Percentiles rank a stretch among this genome's conserved stretches.
Conservation (phyloP, 2,888 invertebrate species). For the Thyatira batis region DNA sequence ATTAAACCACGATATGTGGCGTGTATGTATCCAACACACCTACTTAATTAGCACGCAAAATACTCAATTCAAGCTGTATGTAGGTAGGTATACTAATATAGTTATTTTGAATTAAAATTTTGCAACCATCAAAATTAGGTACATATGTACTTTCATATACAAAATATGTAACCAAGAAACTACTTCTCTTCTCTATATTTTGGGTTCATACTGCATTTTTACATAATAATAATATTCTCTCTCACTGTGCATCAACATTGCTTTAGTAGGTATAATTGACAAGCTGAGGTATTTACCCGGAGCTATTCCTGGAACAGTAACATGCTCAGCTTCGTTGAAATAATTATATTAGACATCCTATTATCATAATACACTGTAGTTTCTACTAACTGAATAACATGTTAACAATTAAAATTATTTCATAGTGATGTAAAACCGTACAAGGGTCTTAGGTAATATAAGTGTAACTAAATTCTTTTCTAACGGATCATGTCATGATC, state of each 20-base stretch:
- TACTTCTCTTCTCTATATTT: too few species aligned
- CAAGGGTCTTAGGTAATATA: background rate
- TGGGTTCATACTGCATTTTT: background rate
- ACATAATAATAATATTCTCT: background rate
- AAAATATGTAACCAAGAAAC: too few species aligned
- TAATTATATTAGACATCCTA: background rate
- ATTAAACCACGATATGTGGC: too few species aligned
- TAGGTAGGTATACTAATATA: too few species aligned
- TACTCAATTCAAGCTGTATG: too few species aligned
- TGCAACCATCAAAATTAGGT: too few species aligned
- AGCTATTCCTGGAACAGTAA: background rate
- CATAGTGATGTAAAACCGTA: background rate
- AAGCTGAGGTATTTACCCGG: background rate
- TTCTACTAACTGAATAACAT: background rate
- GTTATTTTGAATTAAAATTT: too few species aligned
- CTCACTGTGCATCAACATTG: background rate
- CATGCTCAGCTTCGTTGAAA: background rate
- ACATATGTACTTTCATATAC: too few species aligned
- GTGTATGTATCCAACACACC: too few species aligned
- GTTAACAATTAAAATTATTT: background rate
- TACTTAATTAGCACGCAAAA: too few species aligned
- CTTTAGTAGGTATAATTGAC: background rate
- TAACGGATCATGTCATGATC: too few species aligned
- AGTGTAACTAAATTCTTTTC: too few species aligned
- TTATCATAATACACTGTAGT: background rate